A percentile compares a stretch with the other conserved stretches of the same genome.
Conservation (phyloP, 2,113 vertebrate genomes). For the Tauraco erythrolophus region DNA sequence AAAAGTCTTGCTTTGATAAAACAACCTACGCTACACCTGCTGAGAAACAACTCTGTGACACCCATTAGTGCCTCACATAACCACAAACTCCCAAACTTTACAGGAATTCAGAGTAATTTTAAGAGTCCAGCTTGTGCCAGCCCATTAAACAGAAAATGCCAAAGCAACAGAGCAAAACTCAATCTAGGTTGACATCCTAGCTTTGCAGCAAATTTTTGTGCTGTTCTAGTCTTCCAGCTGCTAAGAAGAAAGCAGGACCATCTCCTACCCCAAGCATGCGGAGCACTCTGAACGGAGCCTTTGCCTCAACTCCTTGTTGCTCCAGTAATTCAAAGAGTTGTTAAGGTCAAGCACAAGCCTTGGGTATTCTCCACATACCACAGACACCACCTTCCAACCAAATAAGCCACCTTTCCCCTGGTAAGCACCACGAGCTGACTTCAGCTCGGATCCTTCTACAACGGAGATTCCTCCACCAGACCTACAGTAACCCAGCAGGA, state of each 20-base stretch:
- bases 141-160: not conserved
- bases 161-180: not conserved
- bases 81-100: not conserved
- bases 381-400: not conserved
- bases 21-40: rapidly evolving
- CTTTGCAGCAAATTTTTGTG: not conserved
- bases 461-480: not conserved
- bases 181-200: not conserved
- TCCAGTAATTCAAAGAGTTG: not conserved
- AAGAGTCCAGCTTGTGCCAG: not conserved
- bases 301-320: not conserved
- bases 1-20: too few relatives aligned
- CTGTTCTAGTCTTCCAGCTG: not conserved
- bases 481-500: not conserved
- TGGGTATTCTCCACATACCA: not conserved
- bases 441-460: not conserved
- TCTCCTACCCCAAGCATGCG: rapidly evolving
- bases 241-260: not conserved
- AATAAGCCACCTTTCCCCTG: not conserved
- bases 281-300: not conserved
- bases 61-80: not conserved
- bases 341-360: not conserved
- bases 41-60: rapidly evolving
- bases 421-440: not conserved
- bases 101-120: not conserved